Conservation (phyloP, 2,888 invertebrate species). For the Chelonus formosanus region DNA sequence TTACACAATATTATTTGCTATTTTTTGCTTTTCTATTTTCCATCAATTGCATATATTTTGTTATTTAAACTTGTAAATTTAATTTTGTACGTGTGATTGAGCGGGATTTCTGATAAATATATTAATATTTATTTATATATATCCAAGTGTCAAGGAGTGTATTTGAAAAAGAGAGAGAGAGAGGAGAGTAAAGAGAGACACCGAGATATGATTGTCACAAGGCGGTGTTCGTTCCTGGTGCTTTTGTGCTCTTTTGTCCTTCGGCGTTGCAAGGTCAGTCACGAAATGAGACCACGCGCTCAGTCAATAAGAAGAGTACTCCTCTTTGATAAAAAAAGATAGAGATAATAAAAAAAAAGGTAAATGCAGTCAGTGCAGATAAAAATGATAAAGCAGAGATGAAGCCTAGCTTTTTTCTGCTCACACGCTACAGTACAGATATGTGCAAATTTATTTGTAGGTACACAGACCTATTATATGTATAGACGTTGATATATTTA, state of each 20-base stretch:
- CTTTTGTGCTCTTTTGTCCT: neutral
- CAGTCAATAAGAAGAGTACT: no score
- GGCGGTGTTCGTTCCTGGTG: slow-evolving; percentile 34
- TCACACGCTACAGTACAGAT: slow-evolving; percentile 10
- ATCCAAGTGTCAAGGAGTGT: no score
- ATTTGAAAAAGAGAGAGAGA: no score
- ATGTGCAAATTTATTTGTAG: slow-evolving; percentile 21
- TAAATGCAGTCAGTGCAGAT: slow-evolving; percentile 8
- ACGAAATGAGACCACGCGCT: slow-evolving; percentile 2
- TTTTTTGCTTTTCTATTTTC: slow-evolving; percentile 30
- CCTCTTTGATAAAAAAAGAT: neutral
- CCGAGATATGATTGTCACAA: slow-evolving; percentile 60
- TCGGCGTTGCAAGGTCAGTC: slow-evolving; percentile 14
- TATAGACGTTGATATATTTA: slow-evolving; percentile 3
- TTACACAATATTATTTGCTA: slow-evolving; percentile 29
- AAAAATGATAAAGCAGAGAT: neutral
- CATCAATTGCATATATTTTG: slow-evolving; percentile 21
- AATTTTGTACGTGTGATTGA: slow-evolving; percentile 45
- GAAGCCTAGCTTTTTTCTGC: neutral
- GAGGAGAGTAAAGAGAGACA: slow-evolving; percentile 42
- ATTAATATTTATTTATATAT: no score
- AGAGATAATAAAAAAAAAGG: neutral
- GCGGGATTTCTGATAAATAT: slow-evolving; percentile 26
- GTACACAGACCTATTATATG: slow-evolving; percentile 5
- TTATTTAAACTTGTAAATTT: slow-evolving; percentile 28